These are phyloP conservation scores for Tenthredo livida DNA, from an alignment of 2,888 invertebrate species.

Conservation along the genomic window DNA sequence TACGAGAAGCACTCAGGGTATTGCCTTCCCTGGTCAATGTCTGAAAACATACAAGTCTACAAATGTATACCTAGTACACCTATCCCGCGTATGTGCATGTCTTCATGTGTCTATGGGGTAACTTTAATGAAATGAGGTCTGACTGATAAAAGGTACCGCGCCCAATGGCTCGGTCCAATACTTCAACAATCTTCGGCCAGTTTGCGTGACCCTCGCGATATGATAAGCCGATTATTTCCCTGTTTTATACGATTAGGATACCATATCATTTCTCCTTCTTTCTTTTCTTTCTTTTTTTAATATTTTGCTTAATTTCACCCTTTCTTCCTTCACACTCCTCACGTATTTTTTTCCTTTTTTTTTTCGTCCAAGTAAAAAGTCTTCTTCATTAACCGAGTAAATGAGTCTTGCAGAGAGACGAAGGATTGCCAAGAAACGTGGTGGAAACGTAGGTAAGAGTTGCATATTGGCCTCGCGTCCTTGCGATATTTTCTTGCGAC, in stretches of 20 bases:
- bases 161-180: conserved; percentile 25
- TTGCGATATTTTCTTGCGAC: conserved; percentile 53
- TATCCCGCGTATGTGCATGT: background rate
- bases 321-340: background rate
- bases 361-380: background rate
- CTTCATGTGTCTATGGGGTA: conserved; percentile 22
- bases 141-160: conserved; percentile 50
- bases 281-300: background rate
- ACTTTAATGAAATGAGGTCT: conserved; percentile 52
- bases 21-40: conserved; percentile 32
- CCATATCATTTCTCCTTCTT: background rate
- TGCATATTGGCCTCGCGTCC: conserved; percentile 55
- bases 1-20: conserved; percentile 53
- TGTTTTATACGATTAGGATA: background rate
- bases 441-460: background rate
- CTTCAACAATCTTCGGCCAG: background rate
- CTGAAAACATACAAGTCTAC: background rate
- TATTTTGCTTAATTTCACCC: background rate
- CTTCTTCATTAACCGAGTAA: conserved; percentile 48
- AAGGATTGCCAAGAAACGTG: conserved; percentile 7
- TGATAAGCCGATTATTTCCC: background rate
- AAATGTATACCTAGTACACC: background rate
- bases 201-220: background rate
- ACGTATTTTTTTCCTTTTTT: background rate
- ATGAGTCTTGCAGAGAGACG: conserved; percentile 34